These are phyloP conservation scores for Bombyx huttoni DNA, from an alignment of 2,888 invertebrate species.

Conservation along the genomic window DNA sequence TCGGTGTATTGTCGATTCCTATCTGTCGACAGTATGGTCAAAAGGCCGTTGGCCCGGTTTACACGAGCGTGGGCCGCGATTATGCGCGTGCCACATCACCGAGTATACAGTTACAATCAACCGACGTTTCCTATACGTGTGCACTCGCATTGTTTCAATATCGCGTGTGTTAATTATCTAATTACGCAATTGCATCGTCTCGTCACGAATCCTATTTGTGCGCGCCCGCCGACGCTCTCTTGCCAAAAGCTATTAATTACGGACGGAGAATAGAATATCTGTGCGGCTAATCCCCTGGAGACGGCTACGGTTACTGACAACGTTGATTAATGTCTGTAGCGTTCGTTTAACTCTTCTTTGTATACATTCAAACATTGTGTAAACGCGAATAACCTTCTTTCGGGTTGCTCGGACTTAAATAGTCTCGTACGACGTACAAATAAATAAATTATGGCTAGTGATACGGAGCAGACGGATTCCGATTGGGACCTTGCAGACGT, in stretches of 20 bases:
- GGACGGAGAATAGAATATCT: conserved; percentile 64
- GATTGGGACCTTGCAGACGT: conserved; percentile 33
- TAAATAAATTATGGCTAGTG: conserved; percentile 46
- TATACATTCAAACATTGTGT: conserved; percentile 44
- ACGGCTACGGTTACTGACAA: conserved; percentile 64
- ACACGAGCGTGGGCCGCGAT: conserved; percentile 47
- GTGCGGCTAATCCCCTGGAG: conserved; percentile 63
- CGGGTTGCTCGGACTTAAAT: conserved; percentile 48
- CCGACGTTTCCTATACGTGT: conserved; percentile 26
- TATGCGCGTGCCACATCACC: conserved; percentile 37
- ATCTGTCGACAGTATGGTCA: conserved; percentile 33
- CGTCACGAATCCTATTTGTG: conserved; percentile 52
- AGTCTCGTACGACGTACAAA: conserved; percentile 42
- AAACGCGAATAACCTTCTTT: conserved; percentile 59
- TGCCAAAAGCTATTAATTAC: conserved; percentile 72
- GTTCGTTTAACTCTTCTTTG: conserved; percentile 60
- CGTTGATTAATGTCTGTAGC: conserved; percentile 63
- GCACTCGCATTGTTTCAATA: conserved; percentile 40
- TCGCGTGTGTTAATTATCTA: conserved; percentile 43
- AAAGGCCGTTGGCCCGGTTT: conserved; percentile 55
- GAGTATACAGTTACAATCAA: conserved; percentile 39
- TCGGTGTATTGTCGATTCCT: conserved; percentile 21
- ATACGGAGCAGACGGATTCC: conserved; percentile 39
- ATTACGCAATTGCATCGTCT: conserved; percentile 50
- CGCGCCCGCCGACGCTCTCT: conserved; percentile 48